A percentile compares a stretch with the other conserved stretches of the same genome.
These are phyloP conservation scores for Xylocopa sonorina DNA, from an alignment of 1,140 invertebrate species.

Conservation along the genomic window DNA sequence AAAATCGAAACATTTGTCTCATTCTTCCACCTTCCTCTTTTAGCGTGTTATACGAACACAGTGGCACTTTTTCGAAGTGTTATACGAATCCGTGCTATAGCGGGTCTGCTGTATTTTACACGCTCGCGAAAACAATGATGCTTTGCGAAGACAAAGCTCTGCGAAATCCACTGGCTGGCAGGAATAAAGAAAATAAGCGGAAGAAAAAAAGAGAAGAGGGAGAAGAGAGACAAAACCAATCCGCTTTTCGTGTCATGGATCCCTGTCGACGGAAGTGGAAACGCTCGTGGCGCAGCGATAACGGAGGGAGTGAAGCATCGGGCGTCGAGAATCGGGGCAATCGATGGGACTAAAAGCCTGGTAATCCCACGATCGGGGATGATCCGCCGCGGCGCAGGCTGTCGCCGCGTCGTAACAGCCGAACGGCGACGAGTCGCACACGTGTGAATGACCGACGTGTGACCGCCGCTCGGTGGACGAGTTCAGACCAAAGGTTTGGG, in stretches of 20 bases:
- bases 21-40: no score
- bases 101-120: no score
- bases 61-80: no score
- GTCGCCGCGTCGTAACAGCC: constrained; percentile 44
- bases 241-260: not conserved
- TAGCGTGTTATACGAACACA: no score
- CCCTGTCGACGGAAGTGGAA: not conserved
- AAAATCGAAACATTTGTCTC: no score
- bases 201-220: not conserved
- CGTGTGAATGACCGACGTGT: constrained; percentile 73
- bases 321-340: constrained; percentile 17
- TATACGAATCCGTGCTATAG: no score
- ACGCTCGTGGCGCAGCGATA: not conserved
- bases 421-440: constrained; percentile 50
- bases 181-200: not conserved
- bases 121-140: no score
- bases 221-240: not conserved
- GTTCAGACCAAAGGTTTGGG: constrained; percentile 70
- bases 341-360: constrained; percentile 35
- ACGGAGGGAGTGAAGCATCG: not conserved
- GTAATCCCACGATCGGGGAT: constrained; percentile 44
- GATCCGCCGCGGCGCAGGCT: constrained; percentile 31
- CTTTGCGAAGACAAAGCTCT: no score
- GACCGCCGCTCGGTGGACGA: constrained; percentile 63
- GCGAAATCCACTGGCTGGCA: no score